phyloP scores from a whole-genome alignment of 2,888 invertebrate species.

The Atrina japonica region DNA sequence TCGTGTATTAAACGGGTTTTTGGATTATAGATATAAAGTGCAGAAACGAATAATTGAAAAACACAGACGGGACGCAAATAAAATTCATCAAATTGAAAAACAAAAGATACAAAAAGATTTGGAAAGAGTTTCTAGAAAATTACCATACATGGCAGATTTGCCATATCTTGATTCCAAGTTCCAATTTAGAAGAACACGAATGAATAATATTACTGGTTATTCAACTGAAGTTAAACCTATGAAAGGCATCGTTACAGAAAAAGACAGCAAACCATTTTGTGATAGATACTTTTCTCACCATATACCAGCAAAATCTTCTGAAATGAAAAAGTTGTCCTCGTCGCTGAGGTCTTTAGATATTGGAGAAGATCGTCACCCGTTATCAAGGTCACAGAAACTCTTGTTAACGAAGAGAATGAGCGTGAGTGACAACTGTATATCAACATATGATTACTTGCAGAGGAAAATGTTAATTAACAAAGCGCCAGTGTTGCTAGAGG shows the following conservation, averaged over 20 bases:
- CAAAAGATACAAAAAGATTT: constrained; percentile 15
- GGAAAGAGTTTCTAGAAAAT: constrained; percentile 14
- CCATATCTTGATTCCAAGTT: constrained; percentile 16
- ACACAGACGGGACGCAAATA: constrained; percentile 21
- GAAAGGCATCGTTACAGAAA: constrained; percentile 16
- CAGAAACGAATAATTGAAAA: constrained; percentile 36
- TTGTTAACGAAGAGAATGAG: constrained; percentile 34
- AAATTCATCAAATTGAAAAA: constrained; percentile 13
- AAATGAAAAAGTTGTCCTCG: constrained; percentile 4
- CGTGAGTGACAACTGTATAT: constrained; percentile 30
- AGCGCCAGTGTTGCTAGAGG: constrained; percentile 14
- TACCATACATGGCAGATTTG: constrained; percentile 37
- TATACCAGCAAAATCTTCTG: constrained; percentile 9
- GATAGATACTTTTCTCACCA: constrained; percentile 39
- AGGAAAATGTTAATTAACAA: constrained; percentile 9
- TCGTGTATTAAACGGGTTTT: constrained; percentile 31
- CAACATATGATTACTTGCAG: constrained; percentile 10
- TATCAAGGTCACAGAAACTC: constrained; percentile 19
- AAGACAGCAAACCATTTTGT: constrained; percentile 34
- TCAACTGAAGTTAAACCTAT: constrained; percentile 34
- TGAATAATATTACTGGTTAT: constrained; percentile 23
- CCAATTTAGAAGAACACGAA: neutral
- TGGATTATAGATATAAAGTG: constrained; percentile 31
- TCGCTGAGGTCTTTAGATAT: constrained; percentile 11
- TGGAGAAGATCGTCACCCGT: constrained; percentile 1